Percentiles rank a stretch among this genome's conserved stretches.
Evolutionary conservation across 1,140 invertebrate species (phyloP).

Genomic region (Conopomorpha cramerella): DNA sequence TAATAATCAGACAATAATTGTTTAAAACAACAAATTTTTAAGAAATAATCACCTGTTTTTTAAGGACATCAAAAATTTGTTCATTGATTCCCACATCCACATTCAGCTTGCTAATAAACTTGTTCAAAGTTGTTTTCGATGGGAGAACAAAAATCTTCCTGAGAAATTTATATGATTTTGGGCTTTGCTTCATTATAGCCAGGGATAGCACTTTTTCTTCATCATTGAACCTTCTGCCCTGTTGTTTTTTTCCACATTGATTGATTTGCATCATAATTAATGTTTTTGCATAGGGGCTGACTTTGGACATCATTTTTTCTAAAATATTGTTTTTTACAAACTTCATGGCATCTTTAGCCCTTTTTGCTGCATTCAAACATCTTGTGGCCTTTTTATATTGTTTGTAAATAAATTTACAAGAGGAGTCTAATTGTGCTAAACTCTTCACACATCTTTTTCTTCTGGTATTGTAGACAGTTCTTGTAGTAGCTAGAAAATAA

Average conservation of each 20-base stretch:
- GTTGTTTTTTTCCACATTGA: neutral
- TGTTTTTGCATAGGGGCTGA: constrained; percentile 3
- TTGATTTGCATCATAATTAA: constrained; percentile 6
- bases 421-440: too few species aligned
- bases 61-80: constrained; percentile 1
- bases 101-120: constrained; percentile 1
- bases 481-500: too few species aligned
- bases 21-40: neutral
- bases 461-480: too few species aligned
- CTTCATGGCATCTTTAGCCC: constrained; percentile 1
- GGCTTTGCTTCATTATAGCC: constrained; percentile 7
- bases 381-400: constrained; percentile 2
- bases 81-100: constrained; percentile 3
- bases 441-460: too few species aligned
- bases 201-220: constrained; percentile 5
- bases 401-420: constrained; percentile 2
- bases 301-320: neutral
- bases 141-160: constrained; percentile 1
- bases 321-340: constrained; percentile 1
- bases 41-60: neutral
- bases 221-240: constrained; percentile 3
- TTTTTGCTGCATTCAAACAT: neutral
- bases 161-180: constrained; percentile 5
- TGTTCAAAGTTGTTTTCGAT: neutral
- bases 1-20: neutral